A percentile compares a stretch with the other conserved stretches of the same genome.
Evolutionary conservation across 2,113 vertebrate species (phyloP).

Genomic region (Hyaena hyaena): DNA sequence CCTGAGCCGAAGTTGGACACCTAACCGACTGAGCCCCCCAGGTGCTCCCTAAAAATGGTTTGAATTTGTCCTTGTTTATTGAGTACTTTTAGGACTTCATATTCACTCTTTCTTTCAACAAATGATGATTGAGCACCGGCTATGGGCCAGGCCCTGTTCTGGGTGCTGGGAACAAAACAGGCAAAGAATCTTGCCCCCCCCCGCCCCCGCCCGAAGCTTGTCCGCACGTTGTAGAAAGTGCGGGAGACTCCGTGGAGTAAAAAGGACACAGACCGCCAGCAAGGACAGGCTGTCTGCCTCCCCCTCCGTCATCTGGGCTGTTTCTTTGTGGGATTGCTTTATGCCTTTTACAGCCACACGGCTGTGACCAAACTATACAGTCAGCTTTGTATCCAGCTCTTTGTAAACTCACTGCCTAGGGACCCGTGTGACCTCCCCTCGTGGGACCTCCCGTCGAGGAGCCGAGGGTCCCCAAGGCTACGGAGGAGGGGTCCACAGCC

Average conservation of each 20-base stretch:
- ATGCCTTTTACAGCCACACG: neutral
- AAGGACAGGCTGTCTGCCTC: too few relatives aligned
- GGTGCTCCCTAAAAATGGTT: neutral
- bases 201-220: too few relatives aligned
- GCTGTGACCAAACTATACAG: neutral
- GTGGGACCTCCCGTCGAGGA: too few relatives aligned
- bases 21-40: too few relatives aligned
- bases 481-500: too few relatives aligned
- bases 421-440: rapidly evolving
- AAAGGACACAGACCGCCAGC: neutral
- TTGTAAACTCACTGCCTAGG: neutral
- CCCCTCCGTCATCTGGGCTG: neutral
- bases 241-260: too few relatives aligned
- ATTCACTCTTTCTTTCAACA: neutral
- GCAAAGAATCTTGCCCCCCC: neutral
- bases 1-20: too few relatives aligned
- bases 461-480: too few relatives aligned
- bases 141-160: neutral
- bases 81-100: neutral
- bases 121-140: neutral
- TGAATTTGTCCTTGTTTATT: neutral
- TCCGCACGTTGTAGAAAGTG: rapidly evolving
- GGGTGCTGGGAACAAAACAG: neutral
- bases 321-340: neutral
- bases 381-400: neutral